Evolutionary conservation across 1,140 invertebrate species (phyloP).

Genomic region (Doryteuthis pealeii): DNA sequence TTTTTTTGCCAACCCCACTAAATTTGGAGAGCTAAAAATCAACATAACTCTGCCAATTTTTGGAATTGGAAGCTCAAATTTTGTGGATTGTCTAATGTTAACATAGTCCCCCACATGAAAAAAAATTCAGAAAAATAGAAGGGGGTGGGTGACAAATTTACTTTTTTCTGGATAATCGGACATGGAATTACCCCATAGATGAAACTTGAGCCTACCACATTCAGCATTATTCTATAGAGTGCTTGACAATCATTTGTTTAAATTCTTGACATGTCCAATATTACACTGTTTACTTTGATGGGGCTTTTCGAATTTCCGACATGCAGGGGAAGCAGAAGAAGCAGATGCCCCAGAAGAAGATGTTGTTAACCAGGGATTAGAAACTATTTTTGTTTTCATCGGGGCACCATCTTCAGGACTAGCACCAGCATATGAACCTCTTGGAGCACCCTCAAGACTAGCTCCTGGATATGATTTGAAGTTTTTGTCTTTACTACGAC

Average conservation of each 20-base stretch:
- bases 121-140: too few relatives aligned
- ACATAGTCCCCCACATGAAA: too few relatives aligned
- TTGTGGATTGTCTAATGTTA: too few relatives aligned
- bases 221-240: too few relatives aligned
- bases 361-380: background rate
- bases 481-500: slow-evolving; percentile 7
- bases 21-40: too few relatives aligned
- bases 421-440: slow-evolving; percentile 2
- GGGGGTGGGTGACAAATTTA: too few relatives aligned
- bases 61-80: too few relatives aligned
- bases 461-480: slow-evolving; percentile 5
- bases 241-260: background rate
- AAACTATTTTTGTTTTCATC: background rate
- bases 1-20: too few relatives aligned
- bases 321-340: background rate
- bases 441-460: background rate
- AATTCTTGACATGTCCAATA: background rate
- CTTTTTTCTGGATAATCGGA: too few relatives aligned
- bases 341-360: background rate
- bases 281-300: background rate
- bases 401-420: background rate
- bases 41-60: too few relatives aligned
- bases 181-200: too few relatives aligned
- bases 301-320: background rate
- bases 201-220: too few relatives aligned